These are phyloP conservation scores for Bombylius major DNA, from an alignment of 2,888 invertebrate species.

Conservation along the genomic window DNA sequence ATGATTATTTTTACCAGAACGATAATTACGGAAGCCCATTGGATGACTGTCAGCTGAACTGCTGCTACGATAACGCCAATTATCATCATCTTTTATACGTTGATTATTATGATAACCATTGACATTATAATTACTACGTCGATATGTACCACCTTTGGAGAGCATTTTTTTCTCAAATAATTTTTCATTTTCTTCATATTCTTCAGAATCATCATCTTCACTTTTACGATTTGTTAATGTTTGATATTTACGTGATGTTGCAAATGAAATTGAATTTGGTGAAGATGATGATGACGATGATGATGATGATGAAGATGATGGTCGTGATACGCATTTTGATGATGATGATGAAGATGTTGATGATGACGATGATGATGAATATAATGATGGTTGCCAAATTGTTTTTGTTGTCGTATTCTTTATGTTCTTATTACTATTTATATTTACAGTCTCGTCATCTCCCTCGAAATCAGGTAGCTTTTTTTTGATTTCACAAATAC, in stretches of 20 bases:
- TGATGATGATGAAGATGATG: not conserved
- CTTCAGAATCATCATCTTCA: constrained; percentile 10
- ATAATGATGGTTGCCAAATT: not conserved
- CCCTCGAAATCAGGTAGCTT: constrained; percentile 32
- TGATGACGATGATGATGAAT: not conserved
- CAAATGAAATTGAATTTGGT: not conserved
- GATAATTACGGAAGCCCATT: constrained; percentile 12
- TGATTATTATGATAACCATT: not conserved
- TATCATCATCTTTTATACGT: constrained; percentile 19
- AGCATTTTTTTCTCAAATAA: not conserved
- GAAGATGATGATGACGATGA: not conserved
- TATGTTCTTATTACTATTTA: constrained; percentile 18
- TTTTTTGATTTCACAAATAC: constrained; percentile 36
- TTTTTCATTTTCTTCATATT: constrained; percentile 9
- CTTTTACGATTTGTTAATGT: not conserved
- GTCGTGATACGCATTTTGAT: not conserved
- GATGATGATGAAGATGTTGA: not conserved
- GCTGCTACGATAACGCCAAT: constrained; percentile 31
- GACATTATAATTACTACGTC: too few species aligned
- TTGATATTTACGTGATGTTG: constrained; percentile 6
- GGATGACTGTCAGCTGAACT: constrained; percentile 18
- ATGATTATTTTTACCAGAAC: constrained; percentile 2
- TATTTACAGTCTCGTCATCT: constrained; percentile 26
- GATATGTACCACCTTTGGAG: not conserved
- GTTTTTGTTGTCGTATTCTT: not conserved